Base-by-base conservation (phyloP, 2,113 vertebrate genomes). In the Reinhardtius hippoglossoides region DNA sequence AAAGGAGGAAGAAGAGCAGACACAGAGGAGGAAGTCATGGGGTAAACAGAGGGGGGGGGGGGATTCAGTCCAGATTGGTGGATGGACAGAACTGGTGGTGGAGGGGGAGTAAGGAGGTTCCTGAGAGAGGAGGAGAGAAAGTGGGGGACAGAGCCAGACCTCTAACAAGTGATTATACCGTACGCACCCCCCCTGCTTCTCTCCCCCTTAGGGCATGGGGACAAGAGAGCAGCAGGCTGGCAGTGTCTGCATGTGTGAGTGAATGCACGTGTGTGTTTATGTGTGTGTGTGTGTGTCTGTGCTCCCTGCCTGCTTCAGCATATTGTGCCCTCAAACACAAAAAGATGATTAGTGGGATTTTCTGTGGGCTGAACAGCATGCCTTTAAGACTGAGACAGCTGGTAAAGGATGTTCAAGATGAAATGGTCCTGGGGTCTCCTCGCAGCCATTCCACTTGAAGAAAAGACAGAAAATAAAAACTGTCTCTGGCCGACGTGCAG, bases 291-390 rank as follows among this genome's bases (percentile, higher is more conserved):
- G 66, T 70, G 74, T 63, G 85, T 67, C 67, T 75, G 65, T 81
- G 84, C 88, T 89, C 89, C 86, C 92, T 92, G 92, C 90, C 81
- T 91, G 87, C 91, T 95, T 86, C 91, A 93, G 92, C 93, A 94
- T 93, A 93, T 94, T 93, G 92, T 93, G 92, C 92, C 93, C 92
- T 92, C 81, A 87, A 94, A 95, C 94, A 93, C 92, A 93, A 94
- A 94, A 92, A 93, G 91, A 94, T 93, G 92, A 94, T 94, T 94
- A 95, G 91, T 90, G 89, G 89, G 91, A 92, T 93, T 94, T 94
- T 93, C 87, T 91, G 85, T 82, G 86, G 89, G 87, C 91, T 87
- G 90, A 92, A 89, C 92, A 92, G 92, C 93, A 92, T 89, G 93
- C 85, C 93, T 94, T 90, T 93, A 93, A 93, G 93, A 92, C 92